Evolutionary conservation across 64 coral and sea anemone species (phyloP).

Genomic region (Actinia tenebrosa): DNA sequence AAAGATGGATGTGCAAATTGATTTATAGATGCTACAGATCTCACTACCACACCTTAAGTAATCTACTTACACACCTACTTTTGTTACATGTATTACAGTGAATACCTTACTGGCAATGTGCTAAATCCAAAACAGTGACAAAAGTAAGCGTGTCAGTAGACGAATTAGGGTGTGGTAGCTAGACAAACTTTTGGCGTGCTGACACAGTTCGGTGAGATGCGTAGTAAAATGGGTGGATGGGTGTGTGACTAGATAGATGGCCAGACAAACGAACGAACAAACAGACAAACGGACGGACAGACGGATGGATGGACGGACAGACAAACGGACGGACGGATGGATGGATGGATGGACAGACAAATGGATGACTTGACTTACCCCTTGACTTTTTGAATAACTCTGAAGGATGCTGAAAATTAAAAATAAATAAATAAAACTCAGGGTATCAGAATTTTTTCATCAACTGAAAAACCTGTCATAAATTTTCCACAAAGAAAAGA

Average conservation of each 20-base stretch:
- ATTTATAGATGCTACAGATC: no score
- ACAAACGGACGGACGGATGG: neutral
- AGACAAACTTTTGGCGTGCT: neutral
- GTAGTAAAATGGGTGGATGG: neutral
- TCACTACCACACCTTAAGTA: no score
- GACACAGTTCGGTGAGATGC: neutral
- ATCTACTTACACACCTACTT: no score
- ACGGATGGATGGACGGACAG: neutral
- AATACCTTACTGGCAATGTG: no score
- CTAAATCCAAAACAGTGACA: no score
- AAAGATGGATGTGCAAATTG: neutral
- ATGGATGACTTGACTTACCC: neutral
- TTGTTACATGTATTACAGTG: no score
- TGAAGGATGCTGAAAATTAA: neutral
- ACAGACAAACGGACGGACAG: neutral
- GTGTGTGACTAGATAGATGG: neutral
- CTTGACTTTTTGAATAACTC: neutral
- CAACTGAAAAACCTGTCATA: no score
- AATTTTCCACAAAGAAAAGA: no score
- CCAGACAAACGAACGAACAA: neutral
- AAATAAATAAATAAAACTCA: neutral
- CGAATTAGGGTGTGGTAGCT: no score
- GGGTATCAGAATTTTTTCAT: neutral
- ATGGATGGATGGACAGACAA: neutral
- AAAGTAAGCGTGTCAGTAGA: no score